Percentiles rank a stretch among this genome's conserved stretches.
These are phyloP conservation scores for Scortum barcoo DNA, from an alignment of 2,113 vertebrate genomes.

Conservation along the genomic window DNA sequence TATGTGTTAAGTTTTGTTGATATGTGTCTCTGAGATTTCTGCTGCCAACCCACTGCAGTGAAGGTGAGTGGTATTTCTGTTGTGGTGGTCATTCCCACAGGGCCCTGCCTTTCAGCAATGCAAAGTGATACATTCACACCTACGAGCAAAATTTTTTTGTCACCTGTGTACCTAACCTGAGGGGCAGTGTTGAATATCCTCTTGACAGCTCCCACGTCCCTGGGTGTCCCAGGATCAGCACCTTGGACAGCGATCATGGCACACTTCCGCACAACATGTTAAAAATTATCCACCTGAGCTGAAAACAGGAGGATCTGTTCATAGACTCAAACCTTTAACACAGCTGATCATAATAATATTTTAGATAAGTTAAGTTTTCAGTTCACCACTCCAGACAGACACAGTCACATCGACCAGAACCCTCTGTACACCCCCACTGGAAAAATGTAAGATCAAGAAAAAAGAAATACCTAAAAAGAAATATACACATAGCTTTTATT, in stretches of 20 bases:
- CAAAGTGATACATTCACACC: slow-evolving; percentile 32
- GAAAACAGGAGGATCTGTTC: not conserved
- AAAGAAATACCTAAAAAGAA: not conserved
- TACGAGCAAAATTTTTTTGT: not conserved
- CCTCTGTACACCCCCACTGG: not conserved
- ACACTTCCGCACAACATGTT: slow-evolving; percentile 34
- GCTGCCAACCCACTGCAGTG: not conserved
- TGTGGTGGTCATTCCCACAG: slow-evolving; percentile 6
- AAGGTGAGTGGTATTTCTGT: slow-evolving; percentile 1
- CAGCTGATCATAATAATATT: slow-evolving; percentile 5
- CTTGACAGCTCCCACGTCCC: slow-evolving; percentile 8
- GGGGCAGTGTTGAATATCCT: slow-evolving; percentile 7
- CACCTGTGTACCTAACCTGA: slow-evolving; percentile 10
- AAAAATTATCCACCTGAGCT: slow-evolving; percentile 25
- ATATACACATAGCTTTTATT: not conserved
- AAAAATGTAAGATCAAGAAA: slow-evolving; percentile 11
- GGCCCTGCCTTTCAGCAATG: not conserved
- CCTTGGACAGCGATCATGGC: slow-evolving; percentile 69
- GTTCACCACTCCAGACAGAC: not conserved
- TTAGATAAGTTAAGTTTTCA: not conserved
- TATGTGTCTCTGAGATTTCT: not conserved
- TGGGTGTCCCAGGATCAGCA: slow-evolving; percentile 64
- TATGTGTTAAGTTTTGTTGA: not conserved
- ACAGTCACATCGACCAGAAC: not conserved
- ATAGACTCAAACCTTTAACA: not conserved